A percentile compares a stretch with the other conserved stretches of the same genome.
Evolutionary conservation across 2,797 vertebrate species (phyloP).

Genomic region (Sebastiscus tertius): DNA sequence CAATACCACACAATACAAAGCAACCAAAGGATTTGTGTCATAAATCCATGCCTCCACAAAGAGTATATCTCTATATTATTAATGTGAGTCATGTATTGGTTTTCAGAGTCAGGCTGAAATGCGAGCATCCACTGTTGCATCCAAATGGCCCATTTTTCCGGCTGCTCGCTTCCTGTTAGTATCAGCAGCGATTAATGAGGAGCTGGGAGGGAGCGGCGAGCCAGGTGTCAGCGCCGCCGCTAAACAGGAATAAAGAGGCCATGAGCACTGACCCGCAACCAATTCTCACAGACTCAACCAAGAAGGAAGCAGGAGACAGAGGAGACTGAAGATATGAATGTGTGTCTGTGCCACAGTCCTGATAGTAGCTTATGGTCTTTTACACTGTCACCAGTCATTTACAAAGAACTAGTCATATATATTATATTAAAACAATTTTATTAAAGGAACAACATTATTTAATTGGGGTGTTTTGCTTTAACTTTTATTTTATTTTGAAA

Average conservation of each 20-base stretch:
- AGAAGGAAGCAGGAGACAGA: conserved; percentile 29
- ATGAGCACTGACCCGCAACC: conserved; percentile 53
- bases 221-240: conserved; percentile 66
- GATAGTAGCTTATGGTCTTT: background rate
- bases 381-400: background rate
- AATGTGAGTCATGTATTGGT: background rate
- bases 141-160: conserved; percentile 63
- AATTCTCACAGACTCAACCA: conserved; percentile 55
- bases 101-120: conserved; percentile 16
- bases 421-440: background rate
- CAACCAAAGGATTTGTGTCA: background rate
- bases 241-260: conserved; percentile 66
- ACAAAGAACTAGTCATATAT: background rate
- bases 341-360: background rate
- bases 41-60: background rate
- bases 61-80: background rate
- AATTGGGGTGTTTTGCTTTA: background rate
- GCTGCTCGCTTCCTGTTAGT: conserved; percentile 67
- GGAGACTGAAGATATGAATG: background rate
- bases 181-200: conserved; percentile 73
- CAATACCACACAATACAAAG: background rate
- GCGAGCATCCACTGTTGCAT: conserved; percentile 35
- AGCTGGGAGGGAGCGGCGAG: conserved; percentile 44
- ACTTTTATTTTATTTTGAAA: background rate
- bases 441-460: background rate